Evolutionary conservation across 2,113 vertebrate genomes (phyloP).

Genomic region (Syngnathus floridae): DNA sequence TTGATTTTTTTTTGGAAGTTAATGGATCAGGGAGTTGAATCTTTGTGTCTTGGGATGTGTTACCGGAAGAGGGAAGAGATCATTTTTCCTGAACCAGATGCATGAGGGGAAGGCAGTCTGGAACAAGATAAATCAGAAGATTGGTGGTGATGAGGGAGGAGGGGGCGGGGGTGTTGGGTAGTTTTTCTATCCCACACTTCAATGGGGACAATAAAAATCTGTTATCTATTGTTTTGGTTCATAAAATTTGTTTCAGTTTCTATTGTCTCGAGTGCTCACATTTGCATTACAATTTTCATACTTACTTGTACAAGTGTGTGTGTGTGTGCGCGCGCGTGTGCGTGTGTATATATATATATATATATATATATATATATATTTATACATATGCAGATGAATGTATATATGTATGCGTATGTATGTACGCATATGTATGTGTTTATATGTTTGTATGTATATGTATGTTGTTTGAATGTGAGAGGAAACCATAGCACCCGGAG

Average conservation of each 20-base stretch:
- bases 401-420: too few species aligned
- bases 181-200: not conserved
- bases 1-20: not conserved
- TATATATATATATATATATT: too few species aligned
- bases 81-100: constrained; percentile 40
- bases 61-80: constrained; percentile 25
- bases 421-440: too few species aligned
- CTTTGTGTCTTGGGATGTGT: constrained; percentile 40
- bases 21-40: constrained; percentile 42
- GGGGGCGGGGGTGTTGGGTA: too few species aligned
- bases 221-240: not conserved
- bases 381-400: too few species aligned
- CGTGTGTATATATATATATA: too few species aligned
- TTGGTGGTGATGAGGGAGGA: constrained; percentile 34
- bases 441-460: too few species aligned
- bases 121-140: constrained; percentile 54
- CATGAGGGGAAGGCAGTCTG: constrained; percentile 17
- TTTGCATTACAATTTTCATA: not conserved
- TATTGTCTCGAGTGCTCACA: not conserved
- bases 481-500: too few species aligned
- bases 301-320: constrained; percentile 8
- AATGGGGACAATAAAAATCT: constrained; percentile 3
- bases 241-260: not conserved
- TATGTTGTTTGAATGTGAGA: too few species aligned
- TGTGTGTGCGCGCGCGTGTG: too few species aligned